A percentile compares a stretch with the other conserved stretches of the same genome.
Evolutionary conservation across 2,888 invertebrate species (phyloP).

Genomic region (Coelinius sp.): DNA sequence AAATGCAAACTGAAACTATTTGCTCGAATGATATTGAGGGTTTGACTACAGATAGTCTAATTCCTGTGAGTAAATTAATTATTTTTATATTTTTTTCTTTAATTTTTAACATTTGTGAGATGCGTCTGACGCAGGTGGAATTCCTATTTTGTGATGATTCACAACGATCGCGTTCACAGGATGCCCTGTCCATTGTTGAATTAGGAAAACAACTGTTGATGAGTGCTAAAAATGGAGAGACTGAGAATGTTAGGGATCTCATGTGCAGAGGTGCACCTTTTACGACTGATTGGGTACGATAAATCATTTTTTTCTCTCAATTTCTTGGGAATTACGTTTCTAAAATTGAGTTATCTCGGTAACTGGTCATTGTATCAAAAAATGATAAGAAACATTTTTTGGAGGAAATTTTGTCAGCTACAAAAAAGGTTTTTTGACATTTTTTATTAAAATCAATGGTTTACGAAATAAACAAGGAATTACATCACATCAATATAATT

Average conservation of each 20-base stretch:
- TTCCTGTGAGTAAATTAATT: slow-evolving; percentile 68
- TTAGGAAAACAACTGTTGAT: slow-evolving; percentile 87
- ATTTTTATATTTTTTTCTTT: background rate
- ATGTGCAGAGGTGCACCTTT: slow-evolving; percentile 92
- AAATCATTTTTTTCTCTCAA: background rate
- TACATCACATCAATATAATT: too few relatives aligned
- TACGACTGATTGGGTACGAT: slow-evolving; percentile 89
- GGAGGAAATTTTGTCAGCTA: too few relatives aligned
- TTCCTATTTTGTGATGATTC: slow-evolving; percentile 60
- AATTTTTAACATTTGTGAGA: slow-evolving; percentile 24
- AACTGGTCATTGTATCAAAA: too few relatives aligned
- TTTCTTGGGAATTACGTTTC: too few relatives aligned
- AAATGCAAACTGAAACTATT: slow-evolving; percentile 68
- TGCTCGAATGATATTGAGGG: slow-evolving; percentile 66
- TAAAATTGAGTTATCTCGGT: too few relatives aligned
- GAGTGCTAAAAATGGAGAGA: slow-evolving; percentile 85
- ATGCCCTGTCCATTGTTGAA: slow-evolving; percentile 76
- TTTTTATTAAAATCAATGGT: too few relatives aligned
- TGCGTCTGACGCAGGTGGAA: slow-evolving; percentile 55
- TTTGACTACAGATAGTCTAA: slow-evolving; percentile 68
- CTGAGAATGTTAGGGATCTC: slow-evolving; percentile 81
- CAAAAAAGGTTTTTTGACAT: too few relatives aligned
- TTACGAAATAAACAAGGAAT: too few relatives aligned
- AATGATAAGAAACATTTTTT: too few relatives aligned
- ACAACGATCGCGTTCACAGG: slow-evolving; percentile 58